Evolutionary conservation across 2,113 vertebrate genomes (phyloP), one percentile per base, ranked within the genome.

Genomic region (Macaca mulatta): DNA sequence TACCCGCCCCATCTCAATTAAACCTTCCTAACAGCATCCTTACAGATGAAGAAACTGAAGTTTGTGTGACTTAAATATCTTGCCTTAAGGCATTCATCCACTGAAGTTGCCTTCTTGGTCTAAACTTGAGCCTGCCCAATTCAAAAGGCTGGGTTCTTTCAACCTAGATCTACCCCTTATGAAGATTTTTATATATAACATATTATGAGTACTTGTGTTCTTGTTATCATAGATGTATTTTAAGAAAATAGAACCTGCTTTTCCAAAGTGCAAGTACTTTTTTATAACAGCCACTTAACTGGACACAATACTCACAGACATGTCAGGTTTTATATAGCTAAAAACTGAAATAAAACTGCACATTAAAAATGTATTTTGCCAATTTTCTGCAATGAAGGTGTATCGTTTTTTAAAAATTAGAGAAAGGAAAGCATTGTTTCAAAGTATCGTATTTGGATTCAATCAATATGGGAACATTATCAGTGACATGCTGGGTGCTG

Each of bases 111-210:
- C 3, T 55, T 32, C 18, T 25, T 13, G 13, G 5, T 35, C 23
- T 30, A 23, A 8, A 1, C n/a, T 43, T 18, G 57, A 22, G 3
- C 30, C 67, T 30, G 2, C 4, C n/a, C 7, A 1, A 0, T 13
- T 40, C 45, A 12, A 45, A 61, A 35, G 30, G 12, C 77, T 4
- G 4, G 35, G 17, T 22, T 69, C 2, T 10, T 69, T 40, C 11
- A 10, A 3, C n/a, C 10, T 5, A 8, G 4, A 14, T 30, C 35
- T 57, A 4, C 2, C 38, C 16, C 25, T 45, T 14, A 13, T 0
- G 5, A 27, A 78, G 43, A 18, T 50, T 38, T 43, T 20, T 23
- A 30, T 40, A 22, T 0, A 1, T 3, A 38, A 23, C 0, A 0
- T 55, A 22, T 38, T 43, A 20, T 77, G 12, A 4, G 6, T 13